Conservation (phyloP, 2,113 vertebrate species). For the Scytalopus superciliaris region DNA sequence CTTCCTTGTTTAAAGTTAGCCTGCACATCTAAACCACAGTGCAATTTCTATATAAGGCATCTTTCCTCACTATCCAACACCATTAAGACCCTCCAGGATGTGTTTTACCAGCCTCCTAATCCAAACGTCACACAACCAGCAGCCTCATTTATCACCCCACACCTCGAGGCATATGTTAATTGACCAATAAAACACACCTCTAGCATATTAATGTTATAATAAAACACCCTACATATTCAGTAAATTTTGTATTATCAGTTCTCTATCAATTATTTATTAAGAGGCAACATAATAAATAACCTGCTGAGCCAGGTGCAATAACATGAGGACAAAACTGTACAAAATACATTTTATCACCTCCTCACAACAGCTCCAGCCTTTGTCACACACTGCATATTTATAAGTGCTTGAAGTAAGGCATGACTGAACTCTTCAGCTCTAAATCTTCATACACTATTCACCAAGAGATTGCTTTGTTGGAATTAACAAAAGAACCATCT, state of each 20-base stretch:
- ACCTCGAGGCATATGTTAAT: slow-evolving; percentile 29
- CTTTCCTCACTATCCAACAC: background rate
- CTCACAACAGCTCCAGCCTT: background rate
- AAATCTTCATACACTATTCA: background rate
- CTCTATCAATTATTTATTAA: slow-evolving; percentile 57
- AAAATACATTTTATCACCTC: slow-evolving; percentile 14
- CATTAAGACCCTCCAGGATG: slow-evolving; percentile 55
- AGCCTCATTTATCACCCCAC: slow-evolving; percentile 1
- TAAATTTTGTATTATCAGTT: slow-evolving; percentile 42
- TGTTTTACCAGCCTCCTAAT: slow-evolving; percentile 19
- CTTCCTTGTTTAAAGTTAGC: slow-evolving; percentile 29
- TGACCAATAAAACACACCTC: slow-evolving; percentile 54
- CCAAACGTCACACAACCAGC: background rate
- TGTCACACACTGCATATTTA: background rate
- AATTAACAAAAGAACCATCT: background rate
- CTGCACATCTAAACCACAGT: slow-evolving; percentile 12
- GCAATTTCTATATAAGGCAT: background rate
- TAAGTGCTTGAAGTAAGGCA: background rate
- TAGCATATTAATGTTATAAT: slow-evolving; percentile 30
- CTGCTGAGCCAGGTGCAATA: background rate
- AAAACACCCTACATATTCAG: slow-evolving; percentile 27
- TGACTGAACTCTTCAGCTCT: background rate
- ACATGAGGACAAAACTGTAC: background rate
- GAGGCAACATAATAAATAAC: slow-evolving; percentile 32
- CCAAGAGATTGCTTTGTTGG: background rate